Base-by-base conservation (phyloP, 2,888 invertebrate genomes). In the Gortyna flavago region DNA sequence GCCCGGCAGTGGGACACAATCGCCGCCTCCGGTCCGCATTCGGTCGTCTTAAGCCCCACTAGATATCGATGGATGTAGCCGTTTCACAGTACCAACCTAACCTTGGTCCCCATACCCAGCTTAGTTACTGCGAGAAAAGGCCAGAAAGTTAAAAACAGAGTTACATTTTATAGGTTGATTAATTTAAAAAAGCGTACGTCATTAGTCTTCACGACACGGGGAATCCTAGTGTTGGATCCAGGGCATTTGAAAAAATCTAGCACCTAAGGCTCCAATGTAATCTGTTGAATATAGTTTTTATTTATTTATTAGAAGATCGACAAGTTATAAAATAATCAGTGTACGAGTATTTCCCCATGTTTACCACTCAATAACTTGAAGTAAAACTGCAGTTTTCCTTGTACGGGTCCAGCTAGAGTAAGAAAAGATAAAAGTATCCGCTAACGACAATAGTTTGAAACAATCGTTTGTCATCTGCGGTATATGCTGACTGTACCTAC, bases 401-500 rank as follows among this genome's bases (percentile, higher is more conserved):
- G 25, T 66, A 38, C 41, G 6, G 13, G 8, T 38, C 54, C 32
- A 11, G 68, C 54, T 62, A 48, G 51, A 82, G 70, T 57, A 79
- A 74, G 79, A 85, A 88, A 89, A 88, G 77, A 87, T 85, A 88
- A 88, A 90, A 91, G 88, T 87, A 89, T 79, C 85, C 88, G 77
- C 91, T 95, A 96, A 96, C 94, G 96, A 95, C 91, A 88, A 81
- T 93, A 95, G 95, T 96, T 81, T 76, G 65, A 75, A 96, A 96
- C 93, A 93, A 93, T 94, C 95, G 94, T 96, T 96, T 95, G 92
- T 96, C 96, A 96, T 94, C 89, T 84, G 87, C 79, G 87, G 80
- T 87, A 79, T 87, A 87, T 86, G 88, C 90, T 83, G 89, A 88
- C 91, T 85, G 87, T 90, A 89, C 85, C 83, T 88, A 88, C 86